Conservation (phyloP, 2,888 invertebrate genomes). For the Microplitis manilae region DNA sequence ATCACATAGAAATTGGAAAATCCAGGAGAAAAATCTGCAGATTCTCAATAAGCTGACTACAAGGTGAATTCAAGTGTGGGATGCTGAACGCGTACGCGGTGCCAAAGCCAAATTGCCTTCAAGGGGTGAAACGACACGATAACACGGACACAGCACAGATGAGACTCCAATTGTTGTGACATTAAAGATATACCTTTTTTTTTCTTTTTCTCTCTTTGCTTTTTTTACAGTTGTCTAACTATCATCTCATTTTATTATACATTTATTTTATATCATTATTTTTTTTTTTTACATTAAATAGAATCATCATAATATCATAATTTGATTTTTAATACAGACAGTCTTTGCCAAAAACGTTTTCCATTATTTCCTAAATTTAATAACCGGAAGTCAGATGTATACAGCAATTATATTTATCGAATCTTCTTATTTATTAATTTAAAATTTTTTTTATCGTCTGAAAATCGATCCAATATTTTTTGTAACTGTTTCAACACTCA, state of each 20-base stretch:
- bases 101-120: constrained; percentile 48
- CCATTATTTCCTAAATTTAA: no score
- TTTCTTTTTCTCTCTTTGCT: not conserved
- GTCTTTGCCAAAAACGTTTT: no score
- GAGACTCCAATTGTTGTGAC: constrained; percentile 24
- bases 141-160: constrained; percentile 35
- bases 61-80: constrained; percentile 35
- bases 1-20: constrained; percentile 27
- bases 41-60: constrained; percentile 50
- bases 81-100: constrained; percentile 47
- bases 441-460: no score
- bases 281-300: no score
- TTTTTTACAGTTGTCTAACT: not conserved
- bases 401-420: no score
- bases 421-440: no score
- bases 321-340: no score
- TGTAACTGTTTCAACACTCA: no score
- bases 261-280: not conserved
- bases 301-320: no score
- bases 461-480: no score
- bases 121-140: constrained; percentile 39
- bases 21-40: constrained; percentile 47
- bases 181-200: constrained; percentile 12
- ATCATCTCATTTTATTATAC: not conserved
- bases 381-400: no score